Evolutionary conservation across 2,113 vertebrate genomes (phyloP).

Genomic region (Orycteropus afer): DNA sequence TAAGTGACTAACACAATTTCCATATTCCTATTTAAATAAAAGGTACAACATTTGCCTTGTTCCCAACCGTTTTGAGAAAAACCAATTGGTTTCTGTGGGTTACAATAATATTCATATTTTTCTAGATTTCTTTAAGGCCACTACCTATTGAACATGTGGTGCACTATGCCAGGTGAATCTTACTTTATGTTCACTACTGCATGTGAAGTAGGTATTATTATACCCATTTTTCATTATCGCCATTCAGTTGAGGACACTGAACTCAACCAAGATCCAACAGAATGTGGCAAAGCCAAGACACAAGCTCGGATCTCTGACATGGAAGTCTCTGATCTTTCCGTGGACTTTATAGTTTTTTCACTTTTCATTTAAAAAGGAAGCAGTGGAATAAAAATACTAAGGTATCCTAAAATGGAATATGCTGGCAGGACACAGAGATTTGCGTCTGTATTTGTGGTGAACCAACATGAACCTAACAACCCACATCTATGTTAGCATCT

Average conservation of each 20-base stretch:
- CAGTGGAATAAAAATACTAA: conserved; percentile 35
- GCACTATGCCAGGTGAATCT: background rate
- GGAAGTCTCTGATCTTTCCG: background rate
- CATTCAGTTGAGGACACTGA: background rate
- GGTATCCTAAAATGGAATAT: conserved; percentile 28
- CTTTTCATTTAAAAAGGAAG: conserved; percentile 4
- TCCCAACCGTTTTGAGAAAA: conserved; percentile 12
- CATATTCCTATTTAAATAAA: background rate
- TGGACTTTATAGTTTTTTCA: background rate
- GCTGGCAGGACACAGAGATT: background rate
- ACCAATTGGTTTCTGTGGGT: background rate
- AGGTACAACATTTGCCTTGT: background rate
- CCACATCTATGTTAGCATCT: conserved; percentile 15
- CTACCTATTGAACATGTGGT: background rate
- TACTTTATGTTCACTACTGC: background rate
- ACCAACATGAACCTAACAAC: background rate
- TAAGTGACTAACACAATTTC: background rate
- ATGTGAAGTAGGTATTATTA: background rate
- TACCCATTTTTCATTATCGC: background rate
- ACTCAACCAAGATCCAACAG: background rate
- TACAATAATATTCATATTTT: background rate
- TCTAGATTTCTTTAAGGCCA: background rate
- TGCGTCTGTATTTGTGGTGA: conserved; percentile 13
- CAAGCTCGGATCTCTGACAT: background rate
- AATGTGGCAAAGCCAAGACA: background rate